These are phyloP conservation scores for Dysidea cf. avara DNA, from an alignment of 37 sponge, comb jelly and placozoan genomes.

Conservation along the genomic window DNA sequence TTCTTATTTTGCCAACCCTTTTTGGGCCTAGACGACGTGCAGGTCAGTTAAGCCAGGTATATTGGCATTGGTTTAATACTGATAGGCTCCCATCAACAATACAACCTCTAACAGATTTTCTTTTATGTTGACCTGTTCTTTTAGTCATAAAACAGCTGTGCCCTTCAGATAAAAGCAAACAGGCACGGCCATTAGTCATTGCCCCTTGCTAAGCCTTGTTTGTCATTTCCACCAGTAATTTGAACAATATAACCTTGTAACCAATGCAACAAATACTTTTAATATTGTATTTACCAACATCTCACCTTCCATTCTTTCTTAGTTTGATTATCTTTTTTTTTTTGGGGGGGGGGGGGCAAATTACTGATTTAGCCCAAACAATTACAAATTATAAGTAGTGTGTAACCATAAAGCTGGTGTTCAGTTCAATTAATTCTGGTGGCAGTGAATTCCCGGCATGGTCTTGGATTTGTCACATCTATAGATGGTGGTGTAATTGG, in stretches of 20 bases:
- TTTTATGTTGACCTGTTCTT: constrained; percentile 83
- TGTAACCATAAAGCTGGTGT: too few relatives aligned
- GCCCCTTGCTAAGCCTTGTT: constrained; percentile 99
- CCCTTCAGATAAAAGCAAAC: constrained; percentile 87
- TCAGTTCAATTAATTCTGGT: too few relatives aligned
- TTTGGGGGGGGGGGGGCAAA: too few relatives aligned
- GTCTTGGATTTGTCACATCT: too few relatives aligned
- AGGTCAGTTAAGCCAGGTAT: constrained; percentile 91
- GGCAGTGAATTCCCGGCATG: too few relatives aligned
- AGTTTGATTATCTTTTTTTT: too few relatives aligned
- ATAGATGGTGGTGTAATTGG: too few relatives aligned
- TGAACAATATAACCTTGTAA: constrained; percentile 89
- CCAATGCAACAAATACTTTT: too few relatives aligned
- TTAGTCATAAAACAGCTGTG: constrained; percentile 85
- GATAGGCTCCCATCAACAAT: constrained; percentile 93
- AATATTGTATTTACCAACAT: not conserved
- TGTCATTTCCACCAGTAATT: constrained; percentile 98
- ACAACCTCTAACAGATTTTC: constrained; percentile 96
- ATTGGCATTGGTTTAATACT: constrained; percentile 85
- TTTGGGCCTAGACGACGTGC: constrained; percentile 97
- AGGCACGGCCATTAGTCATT: constrained; percentile 85
- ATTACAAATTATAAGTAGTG: too few relatives aligned
- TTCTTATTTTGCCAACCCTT: constrained; percentile 95
- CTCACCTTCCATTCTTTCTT: constrained; percentile 98
- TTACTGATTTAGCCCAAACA: too few relatives aligned